Conservation (phyloP, 2,113 vertebrate genomes). For the Acanthisitta chloris region DNA sequence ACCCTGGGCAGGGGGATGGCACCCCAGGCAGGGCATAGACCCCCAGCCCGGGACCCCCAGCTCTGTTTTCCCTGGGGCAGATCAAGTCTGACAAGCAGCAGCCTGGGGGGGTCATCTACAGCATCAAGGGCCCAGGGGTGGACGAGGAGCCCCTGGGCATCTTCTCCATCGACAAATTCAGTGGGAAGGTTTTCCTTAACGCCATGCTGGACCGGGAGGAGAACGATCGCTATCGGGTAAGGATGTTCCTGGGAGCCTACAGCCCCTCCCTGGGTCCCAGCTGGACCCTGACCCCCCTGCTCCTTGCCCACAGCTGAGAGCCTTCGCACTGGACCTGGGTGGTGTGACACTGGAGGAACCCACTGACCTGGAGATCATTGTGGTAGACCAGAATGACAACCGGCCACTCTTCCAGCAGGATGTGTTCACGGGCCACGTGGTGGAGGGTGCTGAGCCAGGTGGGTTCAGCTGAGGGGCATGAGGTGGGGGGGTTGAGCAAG, state of each 20-base stretch:
- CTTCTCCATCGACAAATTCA: conserved; percentile 92
- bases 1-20: neutral
- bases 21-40: neutral
- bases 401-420: conserved; percentile 82
- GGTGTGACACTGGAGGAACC: conserved; percentile 90
- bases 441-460: conserved; percentile 92
- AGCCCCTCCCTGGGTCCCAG: neutral
- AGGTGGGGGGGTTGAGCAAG: accelerated
- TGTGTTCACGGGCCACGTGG: conserved; percentile 75
- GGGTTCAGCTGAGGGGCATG: accelerated
- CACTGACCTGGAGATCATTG: conserved; percentile 92
- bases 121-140: conserved; percentile 92
- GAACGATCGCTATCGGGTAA: conserved; percentile 85
- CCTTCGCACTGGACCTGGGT: conserved; percentile 89
- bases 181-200: conserved; percentile 87
- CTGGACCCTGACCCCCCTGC: accelerated
- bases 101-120: conserved; percentile 89
- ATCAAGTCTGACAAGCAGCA: conserved; percentile 95
- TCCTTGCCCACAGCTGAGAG: conserved; percentile 78
- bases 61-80: conserved; percentile 48
- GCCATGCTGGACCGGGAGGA: conserved; percentile 89
- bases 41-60: neutral
- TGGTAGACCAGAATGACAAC: conserved; percentile 97
- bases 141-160: conserved; percentile 89
- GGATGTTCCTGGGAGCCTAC: accelerated